A percentile compares a stretch with the other conserved stretches of the same genome.
phyloP scores from a whole-genome alignment of 2,888 invertebrate species.

The Alentia gelatinosa region DNA sequence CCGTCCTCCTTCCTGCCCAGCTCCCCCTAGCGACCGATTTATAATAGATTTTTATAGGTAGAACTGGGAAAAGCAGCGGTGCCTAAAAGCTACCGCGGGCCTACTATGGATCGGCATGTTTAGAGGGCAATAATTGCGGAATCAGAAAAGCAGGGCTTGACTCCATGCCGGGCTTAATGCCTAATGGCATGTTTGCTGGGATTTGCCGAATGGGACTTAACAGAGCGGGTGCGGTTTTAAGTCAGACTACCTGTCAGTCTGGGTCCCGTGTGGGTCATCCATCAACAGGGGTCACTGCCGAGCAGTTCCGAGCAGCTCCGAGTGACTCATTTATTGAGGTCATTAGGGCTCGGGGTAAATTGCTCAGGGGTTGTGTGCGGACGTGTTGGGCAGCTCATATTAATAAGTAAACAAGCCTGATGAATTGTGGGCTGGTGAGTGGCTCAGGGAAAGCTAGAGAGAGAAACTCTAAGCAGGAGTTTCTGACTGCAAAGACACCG shows the following conservation, averaged over 20 bases:
- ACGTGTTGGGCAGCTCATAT: background rate
- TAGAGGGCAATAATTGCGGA: too few relatives aligned
- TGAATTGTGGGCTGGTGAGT: too few relatives aligned
- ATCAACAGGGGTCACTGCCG: background rate
- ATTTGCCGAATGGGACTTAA: background rate
- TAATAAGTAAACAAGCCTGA: slow-evolving; percentile 2
- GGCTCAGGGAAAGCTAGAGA: too few relatives aligned
- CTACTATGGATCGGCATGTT: too few relatives aligned
- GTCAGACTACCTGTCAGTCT: background rate
- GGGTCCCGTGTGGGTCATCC: background rate
- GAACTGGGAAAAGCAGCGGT: too few relatives aligned
- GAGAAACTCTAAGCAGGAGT: too few relatives aligned
- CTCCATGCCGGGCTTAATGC: background rate
- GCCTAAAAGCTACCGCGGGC: too few relatives aligned
- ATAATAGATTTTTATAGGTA: too few relatives aligned
- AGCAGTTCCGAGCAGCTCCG: background rate
- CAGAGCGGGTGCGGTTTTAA: background rate
- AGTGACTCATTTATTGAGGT: slow-evolving; percentile 22
- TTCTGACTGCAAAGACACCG: too few relatives aligned
- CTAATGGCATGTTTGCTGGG: background rate
- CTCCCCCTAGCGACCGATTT: too few relatives aligned
- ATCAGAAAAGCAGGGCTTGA: too few relatives aligned
- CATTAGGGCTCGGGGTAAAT: background rate
- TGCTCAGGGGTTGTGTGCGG: background rate
- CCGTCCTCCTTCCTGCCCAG: too few relatives aligned